phyloP scores from a whole-genome alignment of 2,888 invertebrate genomes.

The Cataglyphis altisquamis region DNA sequence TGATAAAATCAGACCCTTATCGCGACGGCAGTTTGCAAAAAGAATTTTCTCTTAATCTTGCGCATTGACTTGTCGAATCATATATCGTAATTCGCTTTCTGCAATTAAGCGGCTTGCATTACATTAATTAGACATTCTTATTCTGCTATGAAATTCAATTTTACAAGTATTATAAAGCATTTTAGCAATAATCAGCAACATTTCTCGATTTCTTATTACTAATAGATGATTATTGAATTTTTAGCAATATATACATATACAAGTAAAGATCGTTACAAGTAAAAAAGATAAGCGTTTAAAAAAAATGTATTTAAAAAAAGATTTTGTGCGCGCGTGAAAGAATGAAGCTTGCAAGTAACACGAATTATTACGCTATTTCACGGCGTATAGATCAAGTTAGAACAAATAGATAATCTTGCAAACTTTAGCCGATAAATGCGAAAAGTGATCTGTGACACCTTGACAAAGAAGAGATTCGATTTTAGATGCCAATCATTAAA shows the following conservation, averaged over 20 bases:
- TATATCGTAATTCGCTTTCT: conserved; percentile 10
- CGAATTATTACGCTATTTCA: conserved; percentile 29
- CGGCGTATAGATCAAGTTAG: conserved; percentile 30
- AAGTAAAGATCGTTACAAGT: conserved; percentile 24
- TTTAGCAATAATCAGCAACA: conserved; percentile 34
- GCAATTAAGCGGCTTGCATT: conserved; percentile 47
- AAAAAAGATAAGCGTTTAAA: conserved; percentile 33
- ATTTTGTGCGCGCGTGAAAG: background rate
- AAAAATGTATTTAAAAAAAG: conserved; percentile 18
- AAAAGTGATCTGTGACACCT: conserved; percentile 24
- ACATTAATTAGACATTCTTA: conserved; percentile 47
- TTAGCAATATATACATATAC: conserved; percentile 35
- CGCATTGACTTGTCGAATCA: conserved; percentile 10
- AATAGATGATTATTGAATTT: conserved; percentile 46
- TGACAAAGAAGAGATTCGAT: conserved; percentile 65
- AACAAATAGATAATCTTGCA: conserved; percentile 29
- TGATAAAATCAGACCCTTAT: conserved; percentile 19
- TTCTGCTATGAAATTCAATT: conserved; percentile 42
- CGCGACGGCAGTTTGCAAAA: conserved; percentile 38
- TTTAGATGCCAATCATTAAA: conserved; percentile 53
- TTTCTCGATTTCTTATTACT: conserved; percentile 48
- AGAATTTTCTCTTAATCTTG: conserved; percentile 26
- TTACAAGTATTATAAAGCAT: conserved; percentile 25
- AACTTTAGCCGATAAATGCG: conserved; percentile 34
- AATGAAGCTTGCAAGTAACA: conserved; percentile 40